Conservation (phyloP, 2,113 vertebrate genomes). For the Protobothrops flavoviridis region DNA sequence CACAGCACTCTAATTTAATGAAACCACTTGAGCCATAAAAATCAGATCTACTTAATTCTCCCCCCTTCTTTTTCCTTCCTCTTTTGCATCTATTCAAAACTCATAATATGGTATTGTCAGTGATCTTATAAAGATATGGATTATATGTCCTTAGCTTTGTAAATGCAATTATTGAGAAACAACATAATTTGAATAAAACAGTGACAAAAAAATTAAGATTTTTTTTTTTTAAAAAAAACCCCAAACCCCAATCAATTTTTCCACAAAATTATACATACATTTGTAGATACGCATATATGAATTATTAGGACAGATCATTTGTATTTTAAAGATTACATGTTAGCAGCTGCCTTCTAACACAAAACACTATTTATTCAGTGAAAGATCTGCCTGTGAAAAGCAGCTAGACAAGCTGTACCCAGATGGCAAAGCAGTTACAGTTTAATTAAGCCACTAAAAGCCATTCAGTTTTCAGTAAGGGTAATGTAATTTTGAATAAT, state of each 20-base stretch:
- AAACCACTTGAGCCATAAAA: constrained; percentile 96
- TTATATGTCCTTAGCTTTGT: constrained; percentile 63
- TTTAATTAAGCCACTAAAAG: constrained; percentile 88
- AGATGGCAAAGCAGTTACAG: constrained; percentile 84
- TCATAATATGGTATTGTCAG: constrained; percentile 65
- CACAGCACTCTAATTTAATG: constrained; percentile 92
- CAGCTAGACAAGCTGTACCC: constrained; percentile 78
- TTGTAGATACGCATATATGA: constrained; percentile 41
- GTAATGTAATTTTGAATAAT: constrained; percentile 86
- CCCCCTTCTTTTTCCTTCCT: constrained; percentile 54
- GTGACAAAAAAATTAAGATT: not conserved
- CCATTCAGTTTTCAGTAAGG: constrained; percentile 81
- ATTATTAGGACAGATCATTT: constrained; percentile 59
- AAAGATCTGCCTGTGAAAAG: constrained; percentile 72
- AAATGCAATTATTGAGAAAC: constrained; percentile 50
- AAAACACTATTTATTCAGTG: constrained; percentile 71
- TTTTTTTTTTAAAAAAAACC: constrained; percentile 16
- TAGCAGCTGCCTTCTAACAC: constrained; percentile 62
- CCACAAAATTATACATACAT: constrained; percentile 36
- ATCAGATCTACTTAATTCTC: constrained; percentile 82
- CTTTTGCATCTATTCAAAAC: constrained; percentile 70
- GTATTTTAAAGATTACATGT: constrained; percentile 65
- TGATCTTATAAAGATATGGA: constrained; percentile 64
- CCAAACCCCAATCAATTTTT: constrained; percentile 14
- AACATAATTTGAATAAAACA: constrained; percentile 27